Evolutionary conservation across 1,140 invertebrate genomes (phyloP).

Genomic region (Drosophila bocki): DNA sequence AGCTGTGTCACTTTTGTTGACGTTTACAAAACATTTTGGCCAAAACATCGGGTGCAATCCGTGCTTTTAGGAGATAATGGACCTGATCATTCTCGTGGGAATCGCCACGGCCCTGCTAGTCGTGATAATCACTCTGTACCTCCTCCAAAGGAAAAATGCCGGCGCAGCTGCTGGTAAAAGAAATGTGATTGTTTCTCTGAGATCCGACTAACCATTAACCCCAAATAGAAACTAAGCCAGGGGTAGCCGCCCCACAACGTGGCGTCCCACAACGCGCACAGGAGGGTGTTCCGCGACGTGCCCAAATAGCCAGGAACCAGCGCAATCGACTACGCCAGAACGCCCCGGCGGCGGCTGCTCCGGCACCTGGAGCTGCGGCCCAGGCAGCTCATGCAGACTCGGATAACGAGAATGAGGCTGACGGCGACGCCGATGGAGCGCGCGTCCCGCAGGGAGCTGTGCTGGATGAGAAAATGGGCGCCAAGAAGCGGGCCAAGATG

Average conservation of each 20-base stretch:
- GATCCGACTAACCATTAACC: background rate
- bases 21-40: slow-evolving; percentile 62
- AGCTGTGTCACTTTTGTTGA: slow-evolving; percentile 56
- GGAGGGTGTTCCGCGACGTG: slow-evolving; percentile 87
- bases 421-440: slow-evolving; percentile 68
- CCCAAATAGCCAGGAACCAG: slow-evolving; percentile 88
- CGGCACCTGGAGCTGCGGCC: slow-evolving; percentile 80
- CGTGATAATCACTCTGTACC: slow-evolving; percentile 85
- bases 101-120: slow-evolving; percentile 85
- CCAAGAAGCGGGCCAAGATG: slow-evolving; percentile 96
- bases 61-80: slow-evolving; percentile 84
- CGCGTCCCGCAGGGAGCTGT: slow-evolving; percentile 75
- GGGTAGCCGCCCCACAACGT: slow-evolving; percentile 66
- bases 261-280: slow-evolving; percentile 79
- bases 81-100: slow-evolving; percentile 85
- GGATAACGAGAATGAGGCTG: slow-evolving; percentile 84
- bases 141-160: slow-evolving; percentile 75
- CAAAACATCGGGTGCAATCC: slow-evolving; percentile 28
- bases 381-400: slow-evolving; percentile 52
- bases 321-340: slow-evolving; percentile 86
- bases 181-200: background rate
- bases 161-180: slow-evolving; percentile 51
- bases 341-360: slow-evolving; percentile 46
- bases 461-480: slow-evolving; percentile 93
- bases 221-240: slow-evolving; percentile 56